phyloP scores from a whole-genome alignment of 2,888 invertebrate species.

The Drepana falcataria region DNA sequence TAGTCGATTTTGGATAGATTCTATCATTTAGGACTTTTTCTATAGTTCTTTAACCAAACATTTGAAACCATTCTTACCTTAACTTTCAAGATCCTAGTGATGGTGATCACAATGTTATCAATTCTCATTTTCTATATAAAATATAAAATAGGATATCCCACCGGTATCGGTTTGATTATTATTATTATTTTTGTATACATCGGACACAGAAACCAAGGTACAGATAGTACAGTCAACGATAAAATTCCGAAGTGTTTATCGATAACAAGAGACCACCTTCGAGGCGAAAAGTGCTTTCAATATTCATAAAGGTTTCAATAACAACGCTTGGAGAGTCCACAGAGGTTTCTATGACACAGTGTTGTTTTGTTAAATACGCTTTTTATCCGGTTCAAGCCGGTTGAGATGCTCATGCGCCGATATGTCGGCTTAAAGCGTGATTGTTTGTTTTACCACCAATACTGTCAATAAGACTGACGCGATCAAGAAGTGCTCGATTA shows the following conservation, averaged over 20 bases:
- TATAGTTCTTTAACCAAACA: no score
- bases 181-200: no score
- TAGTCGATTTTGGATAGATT: no score
- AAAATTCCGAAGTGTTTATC: slow-evolving; percentile 39
- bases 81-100: no score
- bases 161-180: no score
- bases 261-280: slow-evolving; percentile 53
- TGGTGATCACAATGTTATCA: no score
- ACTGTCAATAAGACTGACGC: slow-evolving; percentile 27
- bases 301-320: slow-evolving; percentile 19
- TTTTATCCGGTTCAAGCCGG: slow-evolving; percentile 26
- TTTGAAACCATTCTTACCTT: no score
- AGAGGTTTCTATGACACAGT: slow-evolving; percentile 39
- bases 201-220: neutral
- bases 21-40: no score
- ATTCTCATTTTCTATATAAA: no score
- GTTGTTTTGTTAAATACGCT: slow-evolving; percentile 55
- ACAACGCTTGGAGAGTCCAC: slow-evolving; percentile 5
- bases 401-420: neutral
- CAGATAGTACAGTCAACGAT: slow-evolving; percentile 4
- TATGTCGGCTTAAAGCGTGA: slow-evolving; percentile 2
- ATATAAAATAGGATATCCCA: no score
- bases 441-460: slow-evolving; percentile 31
- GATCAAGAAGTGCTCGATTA: neutral
- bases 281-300: slow-evolving; percentile 23